Base-by-base conservation (phyloP, 1,140 invertebrate species). In the Heliothis subflexa region DNA sequence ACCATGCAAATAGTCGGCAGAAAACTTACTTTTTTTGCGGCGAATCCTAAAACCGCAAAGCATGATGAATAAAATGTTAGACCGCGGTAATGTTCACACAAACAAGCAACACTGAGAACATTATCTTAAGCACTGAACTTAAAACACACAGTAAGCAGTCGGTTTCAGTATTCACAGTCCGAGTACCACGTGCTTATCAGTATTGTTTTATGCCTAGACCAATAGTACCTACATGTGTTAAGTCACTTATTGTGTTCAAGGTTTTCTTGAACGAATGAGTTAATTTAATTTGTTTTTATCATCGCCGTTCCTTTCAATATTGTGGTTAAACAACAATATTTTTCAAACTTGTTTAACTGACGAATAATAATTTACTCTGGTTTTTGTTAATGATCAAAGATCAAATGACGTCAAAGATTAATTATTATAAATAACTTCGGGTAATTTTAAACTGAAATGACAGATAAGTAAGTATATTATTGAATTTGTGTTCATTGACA, bases 151-250 rank as follows among this genome's bases (percentile, higher is more conserved):
- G 86, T 85, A 87, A 88, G 87, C 80, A 84, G 70, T 85, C 83
- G 80, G 83, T 85, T 86, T 86, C 82, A 84, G 85, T 85, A 86
- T 87, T 81, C 78, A 72, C 81, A 78, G 70, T 75, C 79, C 78
- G 80, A 78, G 80, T 54, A 87, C 81, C 88, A 89, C 86, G 85
- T 86, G 89, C 88, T 94, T 94, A 94, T 94, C 91, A 89, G 84
- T 84, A 79, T 82, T 85, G 78, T 61, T 57, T 64, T 81, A n/a
- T 68, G 68, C 50, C 86, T 86, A 78, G 74, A 79, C 78, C 68
- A 87, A 78, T 59, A 78, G 70, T 68, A 74, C 70, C 52, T 78
- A 78, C 66, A 45, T 28, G 28, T 64, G 62, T 68, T 54, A 10
- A 68, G n/a, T 77, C 49, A 55, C 61, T 64, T 25, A 9, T 25